Conservation (phyloP, 2,888 invertebrate genomes). For the Lasius platythorax region DNA sequence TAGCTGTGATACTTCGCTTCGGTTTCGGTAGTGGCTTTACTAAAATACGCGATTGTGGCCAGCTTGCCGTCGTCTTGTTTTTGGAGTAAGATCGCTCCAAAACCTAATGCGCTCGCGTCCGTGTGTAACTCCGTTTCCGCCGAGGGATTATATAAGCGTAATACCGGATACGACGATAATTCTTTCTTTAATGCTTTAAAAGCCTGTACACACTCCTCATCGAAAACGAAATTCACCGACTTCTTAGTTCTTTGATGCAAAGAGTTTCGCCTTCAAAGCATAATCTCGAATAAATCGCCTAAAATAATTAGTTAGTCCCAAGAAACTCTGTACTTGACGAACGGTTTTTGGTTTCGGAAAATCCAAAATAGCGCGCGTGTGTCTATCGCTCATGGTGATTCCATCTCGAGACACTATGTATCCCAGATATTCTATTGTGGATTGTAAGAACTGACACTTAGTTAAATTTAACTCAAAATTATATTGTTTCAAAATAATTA, state of each 20-base stretch:
- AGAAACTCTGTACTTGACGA: background rate
- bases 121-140: background rate
- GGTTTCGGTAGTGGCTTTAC: background rate
- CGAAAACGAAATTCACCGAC: background rate
- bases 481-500: background rate
- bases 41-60: background rate
- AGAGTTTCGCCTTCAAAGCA: background rate
- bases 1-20: background rate
- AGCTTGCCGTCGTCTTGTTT: background rate
- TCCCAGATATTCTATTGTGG: background rate
- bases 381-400: background rate
- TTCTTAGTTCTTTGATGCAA: background rate
- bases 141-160: background rate
- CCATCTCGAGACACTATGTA: background rate
- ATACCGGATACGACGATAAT: background rate
- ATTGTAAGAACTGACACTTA: background rate
- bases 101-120: background rate
- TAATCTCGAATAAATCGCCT: background rate
- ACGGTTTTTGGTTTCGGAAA: background rate
- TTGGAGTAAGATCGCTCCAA: background rate
- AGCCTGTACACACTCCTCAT: background rate
- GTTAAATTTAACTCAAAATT: background rate
- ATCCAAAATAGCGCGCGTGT: background rate
- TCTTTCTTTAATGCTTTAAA: background rate
- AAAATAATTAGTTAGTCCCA: background rate